Conservation (phyloP, 37 sponge, comb jelly and placozoan genomes). For the Aphrocallistes beatrix region DNA sequence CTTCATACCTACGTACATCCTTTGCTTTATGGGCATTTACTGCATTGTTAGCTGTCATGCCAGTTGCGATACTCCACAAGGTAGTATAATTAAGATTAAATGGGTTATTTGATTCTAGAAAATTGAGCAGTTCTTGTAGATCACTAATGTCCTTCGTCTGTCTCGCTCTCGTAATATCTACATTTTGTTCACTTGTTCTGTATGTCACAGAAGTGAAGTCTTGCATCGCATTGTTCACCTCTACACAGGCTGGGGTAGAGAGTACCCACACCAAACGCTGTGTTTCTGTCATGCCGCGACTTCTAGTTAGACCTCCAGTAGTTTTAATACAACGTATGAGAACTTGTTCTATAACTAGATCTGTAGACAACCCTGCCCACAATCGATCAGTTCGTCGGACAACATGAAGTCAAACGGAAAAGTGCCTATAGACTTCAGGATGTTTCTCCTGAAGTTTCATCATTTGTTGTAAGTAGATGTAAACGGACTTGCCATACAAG, state of each 20-base stretch:
- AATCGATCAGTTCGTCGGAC: not conserved
- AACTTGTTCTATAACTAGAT: not conserved
- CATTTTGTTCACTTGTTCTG: conserved; percentile 37
- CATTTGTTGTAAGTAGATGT: conserved; percentile 15
- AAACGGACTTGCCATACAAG: conserved; percentile 1
- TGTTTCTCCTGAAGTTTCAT: conserved; percentile 8
- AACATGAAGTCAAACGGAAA: conserved; percentile 2
- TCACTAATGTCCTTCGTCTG: conserved; percentile 38
- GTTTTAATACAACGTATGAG: not conserved
- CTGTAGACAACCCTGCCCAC: not conserved
- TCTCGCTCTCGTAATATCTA: conserved; percentile 33
- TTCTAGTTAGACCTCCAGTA: conserved; percentile 32
- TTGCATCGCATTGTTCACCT: conserved; percentile 28
- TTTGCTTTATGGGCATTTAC: not conserved
- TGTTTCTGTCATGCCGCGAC: conserved; percentile 22
- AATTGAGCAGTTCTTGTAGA: not conserved
- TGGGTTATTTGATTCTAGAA: conserved; percentile 17
- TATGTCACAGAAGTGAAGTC: conserved; percentile 29
- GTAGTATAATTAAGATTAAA: conserved; percentile 1
- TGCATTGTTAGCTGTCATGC: not conserved
- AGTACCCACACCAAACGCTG: conserved; percentile 23
- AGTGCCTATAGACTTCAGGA: conserved; percentile 8
- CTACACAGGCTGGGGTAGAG: conserved; percentile 34
- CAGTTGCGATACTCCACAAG: conserved; percentile 17
- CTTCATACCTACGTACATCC: conserved; percentile 15